Conservation (phyloP, 2,113 vertebrate genomes). For the Micronycteris hirsuta region DNA sequence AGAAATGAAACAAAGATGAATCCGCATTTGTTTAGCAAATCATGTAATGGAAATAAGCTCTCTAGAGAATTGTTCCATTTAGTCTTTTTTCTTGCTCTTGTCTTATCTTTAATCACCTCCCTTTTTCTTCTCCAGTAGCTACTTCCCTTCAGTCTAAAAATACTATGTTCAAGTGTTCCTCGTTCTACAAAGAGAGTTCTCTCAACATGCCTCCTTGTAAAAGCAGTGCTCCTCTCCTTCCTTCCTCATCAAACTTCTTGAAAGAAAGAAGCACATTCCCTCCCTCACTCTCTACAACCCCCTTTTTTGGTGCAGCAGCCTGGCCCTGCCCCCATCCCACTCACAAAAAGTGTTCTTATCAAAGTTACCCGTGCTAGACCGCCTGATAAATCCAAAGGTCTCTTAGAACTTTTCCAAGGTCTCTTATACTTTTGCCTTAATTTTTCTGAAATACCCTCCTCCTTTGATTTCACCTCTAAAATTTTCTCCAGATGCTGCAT, state of each 20-base stretch:
- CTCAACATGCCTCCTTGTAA: not conserved
- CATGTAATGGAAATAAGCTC: not conserved
- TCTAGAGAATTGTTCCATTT: constrained; percentile 33
- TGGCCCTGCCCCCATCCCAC: not conserved
- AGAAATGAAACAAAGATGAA: constrained; percentile 1
- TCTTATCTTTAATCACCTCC: constrained; percentile 50
- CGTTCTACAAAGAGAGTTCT: not conserved
- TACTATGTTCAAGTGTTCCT: constrained; percentile 30
- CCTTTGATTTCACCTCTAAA: not conserved
- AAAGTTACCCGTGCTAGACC: not conserved
- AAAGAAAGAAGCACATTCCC: not conserved
- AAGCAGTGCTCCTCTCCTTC: not conserved
- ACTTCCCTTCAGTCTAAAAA: constrained; percentile 51
- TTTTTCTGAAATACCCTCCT: not conserved
- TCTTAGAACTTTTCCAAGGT: not conserved
- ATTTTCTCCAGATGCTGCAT: not conserved
- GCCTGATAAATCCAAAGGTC: not conserved
- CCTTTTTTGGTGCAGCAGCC: not conserved
- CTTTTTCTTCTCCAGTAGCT: not conserved
- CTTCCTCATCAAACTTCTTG: not conserved
- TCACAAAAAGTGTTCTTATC: not conserved
- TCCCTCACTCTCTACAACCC: not conserved
- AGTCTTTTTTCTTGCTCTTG: constrained; percentile 9
- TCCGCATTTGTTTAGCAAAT: constrained; percentile 41
- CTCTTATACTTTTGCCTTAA: not conserved